A percentile compares a stretch with the other conserved stretches of the same genome.
Conservation (phyloP, 2,113 vertebrate species). For the Pomatorhinus ruficollis region DNA sequence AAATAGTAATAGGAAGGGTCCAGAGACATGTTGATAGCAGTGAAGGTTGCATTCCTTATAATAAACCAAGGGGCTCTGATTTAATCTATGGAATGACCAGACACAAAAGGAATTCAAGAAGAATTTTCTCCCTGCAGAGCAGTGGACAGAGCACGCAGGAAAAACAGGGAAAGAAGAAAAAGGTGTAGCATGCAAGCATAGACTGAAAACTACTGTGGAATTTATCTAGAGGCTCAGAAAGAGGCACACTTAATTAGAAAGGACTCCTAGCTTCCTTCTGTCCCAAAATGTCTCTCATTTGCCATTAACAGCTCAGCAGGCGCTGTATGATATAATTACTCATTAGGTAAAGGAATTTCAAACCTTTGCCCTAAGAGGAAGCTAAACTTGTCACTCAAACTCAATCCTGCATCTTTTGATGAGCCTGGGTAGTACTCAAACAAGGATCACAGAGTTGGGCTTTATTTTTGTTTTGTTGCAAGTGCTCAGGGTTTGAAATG, state of each 20-base stretch:
- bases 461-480: neutral
- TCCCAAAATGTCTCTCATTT: neutral
- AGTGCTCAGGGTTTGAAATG: neutral
- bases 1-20: neutral
- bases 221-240: conserved; percentile 13
- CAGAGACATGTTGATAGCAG: neutral
- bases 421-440: neutral
- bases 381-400: conserved; percentile 39
- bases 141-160: neutral
- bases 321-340: conserved; percentile 50
- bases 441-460: neutral
- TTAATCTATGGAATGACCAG: conserved; percentile 66
- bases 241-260: conserved; percentile 20
- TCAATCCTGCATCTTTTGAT: neutral
- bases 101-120: conserved; percentile 62
- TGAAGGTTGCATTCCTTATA: neutral
- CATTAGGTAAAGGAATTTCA: conserved; percentile 63
- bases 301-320: conserved; percentile 18
- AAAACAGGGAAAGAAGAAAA: neutral
- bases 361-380: conserved; percentile 42
- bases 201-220: neutral
- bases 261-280: neutral
- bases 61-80: neutral
- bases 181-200: neutral
- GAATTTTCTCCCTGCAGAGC: conserved; percentile 39